Conservation (phyloP, 1,140 invertebrate species). For the Diploscapter pachys region DNA sequence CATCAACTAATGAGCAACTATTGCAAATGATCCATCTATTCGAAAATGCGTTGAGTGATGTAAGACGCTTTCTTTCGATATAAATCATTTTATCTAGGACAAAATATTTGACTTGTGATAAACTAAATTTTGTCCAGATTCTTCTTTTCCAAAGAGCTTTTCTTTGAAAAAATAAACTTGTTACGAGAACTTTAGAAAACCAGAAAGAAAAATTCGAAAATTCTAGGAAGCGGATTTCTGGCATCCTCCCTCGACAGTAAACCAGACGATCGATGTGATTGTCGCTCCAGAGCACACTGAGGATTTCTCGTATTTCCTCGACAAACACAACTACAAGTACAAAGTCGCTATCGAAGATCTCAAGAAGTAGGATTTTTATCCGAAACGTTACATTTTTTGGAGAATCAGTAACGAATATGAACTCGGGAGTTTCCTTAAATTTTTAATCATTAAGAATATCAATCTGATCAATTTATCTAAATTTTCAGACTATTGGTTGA, state of each 20-base stretch:
- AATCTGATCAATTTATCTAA: not conserved
- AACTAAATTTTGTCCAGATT: not conserved
- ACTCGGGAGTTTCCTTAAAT: no score
- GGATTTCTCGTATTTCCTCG: constrained; percentile 29
- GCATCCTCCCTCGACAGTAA: constrained; percentile 40
- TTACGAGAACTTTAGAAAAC: not conserved
- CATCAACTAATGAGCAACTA: constrained; percentile 24
- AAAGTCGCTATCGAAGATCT: constrained; percentile 44
- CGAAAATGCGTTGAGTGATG: constrained; percentile 18
- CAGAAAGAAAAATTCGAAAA: not conserved
- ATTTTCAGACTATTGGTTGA: constrained; percentile 33
- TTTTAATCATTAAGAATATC: not conserved
- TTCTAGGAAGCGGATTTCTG: constrained; percentile 41
- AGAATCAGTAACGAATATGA: no score
- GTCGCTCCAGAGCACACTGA: constrained; percentile 34
- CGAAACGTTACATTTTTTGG: not conserved
- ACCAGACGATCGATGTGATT: constrained; percentile 42
- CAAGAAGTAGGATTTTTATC: constrained; percentile 28
- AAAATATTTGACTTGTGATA: not conserved
- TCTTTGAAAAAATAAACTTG: not conserved
- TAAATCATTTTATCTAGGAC: not conserved
- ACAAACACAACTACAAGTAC: constrained; percentile 21
- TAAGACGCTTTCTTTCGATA: not conserved
- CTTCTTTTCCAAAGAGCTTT: not conserved
- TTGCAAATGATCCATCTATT: constrained; percentile 28